A percentile compares a stretch with the other conserved stretches of the same genome.
Conservation (phyloP, 1,140 invertebrate genomes). For the Conus ventricosus region DNA sequence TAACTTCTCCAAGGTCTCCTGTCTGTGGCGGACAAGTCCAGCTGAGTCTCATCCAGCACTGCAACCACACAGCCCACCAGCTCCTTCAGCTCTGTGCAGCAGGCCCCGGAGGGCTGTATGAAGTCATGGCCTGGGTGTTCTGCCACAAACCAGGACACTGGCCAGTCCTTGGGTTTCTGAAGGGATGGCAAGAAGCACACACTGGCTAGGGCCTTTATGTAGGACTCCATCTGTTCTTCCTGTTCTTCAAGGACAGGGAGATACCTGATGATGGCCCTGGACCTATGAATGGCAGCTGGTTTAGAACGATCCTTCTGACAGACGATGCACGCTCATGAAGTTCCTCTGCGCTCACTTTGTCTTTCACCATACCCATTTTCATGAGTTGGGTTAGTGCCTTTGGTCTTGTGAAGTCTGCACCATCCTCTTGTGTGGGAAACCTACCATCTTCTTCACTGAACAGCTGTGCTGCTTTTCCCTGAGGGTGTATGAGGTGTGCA, state of each 20-base stretch:
- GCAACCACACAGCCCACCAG: constrained; percentile 9
- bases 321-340: constrained; percentile 36
- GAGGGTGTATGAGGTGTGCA: constrained; percentile 14
- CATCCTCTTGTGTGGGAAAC: constrained; percentile 16
- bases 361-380: constrained; percentile 46
- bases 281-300: constrained; percentile 25
- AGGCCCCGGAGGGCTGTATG: neutral
- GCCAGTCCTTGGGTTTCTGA: constrained; percentile 41
- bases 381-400: constrained; percentile 13
- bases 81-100: neutral
- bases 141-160: constrained; percentile 11
- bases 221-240: neutral
- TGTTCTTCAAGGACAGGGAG: neutral
- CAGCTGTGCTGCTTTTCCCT: constrained; percentile 8
- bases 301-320: constrained; percentile 5
- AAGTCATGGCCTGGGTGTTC: neutral
- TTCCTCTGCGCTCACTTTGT: constrained; percentile 36
- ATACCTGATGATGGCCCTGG: constrained; percentile 37
- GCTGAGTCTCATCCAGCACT: neutral
- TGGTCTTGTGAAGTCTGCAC: neutral
- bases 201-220: constrained; percentile 10
- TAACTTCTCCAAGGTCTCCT: neutral
- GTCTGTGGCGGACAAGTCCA: neutral
- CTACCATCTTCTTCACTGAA: constrained; percentile 24
- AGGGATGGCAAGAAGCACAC: constrained; percentile 50